Evolutionary conservation across 2,888 invertebrate species (phyloP).

Genomic region (Athalia rosae): DNA sequence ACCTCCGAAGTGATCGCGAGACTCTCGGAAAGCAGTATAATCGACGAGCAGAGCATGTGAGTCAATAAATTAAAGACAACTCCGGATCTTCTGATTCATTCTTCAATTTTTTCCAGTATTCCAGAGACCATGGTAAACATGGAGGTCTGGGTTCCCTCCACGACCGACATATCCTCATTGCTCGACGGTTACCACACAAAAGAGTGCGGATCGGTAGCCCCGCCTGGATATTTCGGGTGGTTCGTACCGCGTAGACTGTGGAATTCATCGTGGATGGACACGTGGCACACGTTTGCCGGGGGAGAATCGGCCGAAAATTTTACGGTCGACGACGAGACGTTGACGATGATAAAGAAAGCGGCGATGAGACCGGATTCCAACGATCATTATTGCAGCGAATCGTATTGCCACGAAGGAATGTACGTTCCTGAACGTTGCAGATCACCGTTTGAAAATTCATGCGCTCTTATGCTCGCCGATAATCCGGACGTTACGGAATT

Average conservation of each 20-base stretch:
- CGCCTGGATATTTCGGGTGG: conserved; percentile 80
- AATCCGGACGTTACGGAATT: conserved; percentile 75
- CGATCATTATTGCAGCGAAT: conserved; percentile 73
- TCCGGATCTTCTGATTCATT: neutral
- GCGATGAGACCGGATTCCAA: conserved; percentile 61
- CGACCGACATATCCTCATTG: conserved; percentile 76
- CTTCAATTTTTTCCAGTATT: conserved; percentile 62
- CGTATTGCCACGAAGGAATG: conserved; percentile 76
- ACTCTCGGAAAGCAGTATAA: conserved; percentile 59
- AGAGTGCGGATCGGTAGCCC: conserved; percentile 76
- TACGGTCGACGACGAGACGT: conserved; percentile 70
- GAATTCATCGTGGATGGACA: conserved; percentile 70
- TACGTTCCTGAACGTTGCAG: conserved; percentile 78
- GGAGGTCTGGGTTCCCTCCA: conserved; percentile 82
- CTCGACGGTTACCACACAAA: conserved; percentile 70
- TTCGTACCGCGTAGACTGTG: conserved; percentile 76
- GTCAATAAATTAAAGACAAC: conserved; percentile 47
- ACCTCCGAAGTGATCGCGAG: conserved; percentile 67
- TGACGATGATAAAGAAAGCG: conserved; percentile 64
- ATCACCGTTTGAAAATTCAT: conserved; percentile 41
- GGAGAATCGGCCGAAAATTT: conserved; percentile 74
- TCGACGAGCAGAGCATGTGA: conserved; percentile 61
- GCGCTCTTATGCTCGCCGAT: conserved; percentile 74
- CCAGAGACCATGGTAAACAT: conserved; percentile 79
- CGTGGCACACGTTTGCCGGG: conserved; percentile 77